phyloP scores from a whole-genome alignment of 1,140 invertebrate genomes.

The Drosophila setifemur region DNA sequence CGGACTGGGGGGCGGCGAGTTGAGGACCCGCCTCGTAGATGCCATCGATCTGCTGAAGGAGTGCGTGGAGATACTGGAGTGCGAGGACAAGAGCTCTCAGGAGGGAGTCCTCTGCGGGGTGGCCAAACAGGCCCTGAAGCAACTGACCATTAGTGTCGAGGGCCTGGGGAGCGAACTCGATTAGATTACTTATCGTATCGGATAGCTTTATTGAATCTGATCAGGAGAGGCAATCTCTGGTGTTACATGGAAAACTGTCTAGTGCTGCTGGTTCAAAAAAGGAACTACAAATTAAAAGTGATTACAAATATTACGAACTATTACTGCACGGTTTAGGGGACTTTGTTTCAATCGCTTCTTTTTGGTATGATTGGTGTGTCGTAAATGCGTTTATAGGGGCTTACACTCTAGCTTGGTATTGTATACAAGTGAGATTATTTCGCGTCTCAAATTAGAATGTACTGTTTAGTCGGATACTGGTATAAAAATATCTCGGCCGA shows the following conservation, averaged over 20 bases:
- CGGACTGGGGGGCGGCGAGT: constrained; percentile 84
- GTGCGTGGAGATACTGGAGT: constrained; percentile 85
- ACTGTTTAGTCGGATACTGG: constrained; percentile 13
- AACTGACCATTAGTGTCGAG: constrained; percentile 86
- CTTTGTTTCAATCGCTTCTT: constrained; percentile 14
- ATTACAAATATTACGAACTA: constrained; percentile 55
- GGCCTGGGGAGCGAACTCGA: constrained; percentile 65
- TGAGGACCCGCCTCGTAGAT: constrained; percentile 87
- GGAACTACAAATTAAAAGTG: constrained; percentile 27
- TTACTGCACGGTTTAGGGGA: constrained; percentile 36
- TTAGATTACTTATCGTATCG: constrained; percentile 37
- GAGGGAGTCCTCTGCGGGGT: constrained; percentile 88
- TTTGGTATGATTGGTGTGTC: constrained; percentile 55
- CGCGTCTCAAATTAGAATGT: constrained; percentile 11
- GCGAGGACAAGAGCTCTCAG: constrained; percentile 87
- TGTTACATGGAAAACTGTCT: constrained; percentile 27
- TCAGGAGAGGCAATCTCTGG: constrained; percentile 22
- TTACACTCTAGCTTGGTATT: constrained; percentile 20
- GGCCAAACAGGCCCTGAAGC: constrained; percentile 85
- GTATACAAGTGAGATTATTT: constrained; percentile 29
- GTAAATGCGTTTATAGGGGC: constrained; percentile 50
- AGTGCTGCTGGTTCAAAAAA: constrained; percentile 19
- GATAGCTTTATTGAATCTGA: constrained; percentile 42
- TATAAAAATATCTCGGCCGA: constrained; percentile 28
- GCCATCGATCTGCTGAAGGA: constrained; percentile 85